Percentiles rank a stretch among this genome's conserved stretches.
Evolutionary conservation across 2,113 vertebrate genomes (phyloP).

Genomic region (Xerus inauris): DNA sequence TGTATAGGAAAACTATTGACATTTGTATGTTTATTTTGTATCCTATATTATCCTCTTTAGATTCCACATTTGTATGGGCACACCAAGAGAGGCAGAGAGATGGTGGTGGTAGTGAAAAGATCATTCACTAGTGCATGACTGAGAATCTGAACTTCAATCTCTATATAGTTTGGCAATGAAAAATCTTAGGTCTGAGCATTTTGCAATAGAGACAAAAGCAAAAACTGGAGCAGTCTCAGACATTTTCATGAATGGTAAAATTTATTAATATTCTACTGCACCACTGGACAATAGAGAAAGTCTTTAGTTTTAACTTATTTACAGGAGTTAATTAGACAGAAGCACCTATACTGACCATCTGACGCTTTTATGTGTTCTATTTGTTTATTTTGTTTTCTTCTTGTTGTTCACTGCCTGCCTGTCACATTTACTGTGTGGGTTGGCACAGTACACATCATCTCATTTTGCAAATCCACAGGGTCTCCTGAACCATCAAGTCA

Average conservation of each 20-base stretch:
- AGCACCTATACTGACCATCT: background rate
- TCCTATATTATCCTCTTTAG: background rate
- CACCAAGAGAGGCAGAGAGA: background rate
- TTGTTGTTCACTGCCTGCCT: background rate
- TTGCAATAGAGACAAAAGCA: background rate
- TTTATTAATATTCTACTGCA: constrained; percentile 19
- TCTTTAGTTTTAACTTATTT: background rate
- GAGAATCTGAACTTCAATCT: background rate
- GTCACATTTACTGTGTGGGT: background rate
- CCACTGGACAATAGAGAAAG: background rate
- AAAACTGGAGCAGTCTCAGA: background rate
- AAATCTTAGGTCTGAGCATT: background rate
- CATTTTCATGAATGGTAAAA: constrained; percentile 17
- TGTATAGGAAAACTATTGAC: too few species aligned
- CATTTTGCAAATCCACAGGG: background rate
- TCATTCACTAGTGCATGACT: background rate
- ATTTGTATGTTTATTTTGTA: too few species aligned
- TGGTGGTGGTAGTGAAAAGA: background rate
- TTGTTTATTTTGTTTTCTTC: background rate
- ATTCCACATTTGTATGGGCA: background rate
- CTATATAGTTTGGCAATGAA: background rate
- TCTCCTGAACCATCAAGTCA: background rate
- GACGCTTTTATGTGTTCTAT: background rate
- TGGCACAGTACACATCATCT: background rate
- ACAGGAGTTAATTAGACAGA: constrained; percentile 26